Base-by-base conservation (phyloP, 2,113 vertebrate species). In the Spea multiplicata region DNA sequence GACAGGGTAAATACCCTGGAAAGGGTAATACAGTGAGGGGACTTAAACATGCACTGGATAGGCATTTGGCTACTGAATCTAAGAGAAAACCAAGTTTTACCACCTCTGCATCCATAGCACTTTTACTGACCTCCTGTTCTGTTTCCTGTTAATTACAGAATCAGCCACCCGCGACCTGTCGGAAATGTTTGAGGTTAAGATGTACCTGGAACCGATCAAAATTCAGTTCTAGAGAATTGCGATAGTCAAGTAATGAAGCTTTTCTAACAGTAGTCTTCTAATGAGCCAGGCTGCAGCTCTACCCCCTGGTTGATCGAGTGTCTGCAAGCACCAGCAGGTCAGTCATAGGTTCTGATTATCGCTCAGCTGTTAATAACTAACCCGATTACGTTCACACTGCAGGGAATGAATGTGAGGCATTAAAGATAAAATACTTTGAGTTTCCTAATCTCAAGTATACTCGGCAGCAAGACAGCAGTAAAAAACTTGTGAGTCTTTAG, bases 291-390 rank as follows among this genome's bases (percentile, higher is more conserved):
- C 55, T 13, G 55, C 55, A 2, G 9, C 14, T 59, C 55, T 59
- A 13, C 4, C 10, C 65, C 44, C 62, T 46, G 6, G 53, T 13
- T 76, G 66, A 17, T 76, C 53, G 44, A 57, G 14, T 12, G 14
- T 7, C 53, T 14, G 53, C 55, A 59, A 13, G 55, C 3, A 59
- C 10, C 9, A 59, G 55, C 55, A 45, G 68, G 66, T 77, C 75
- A 77, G 50, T 61, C 53, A 53, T 44, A 30, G 7, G 53, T 30
- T 53, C 8, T 17, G 61, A 55, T 73, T 67, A 80, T 80, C 66
- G 50, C 64, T 5, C 1, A n/a, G n/a, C 13, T 44, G 64, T 68
- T 80, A 73, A 68, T 67, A 52, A 73, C 17, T 66, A 59, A 65
- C 64, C 62, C 49, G 64, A 59, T 62, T 64, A 8, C 44, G 50